These are phyloP conservation scores for Galeopsomyia nigrocyanea DNA, from an alignment of 2,888 invertebrate species.

Conservation along the genomic window DNA sequence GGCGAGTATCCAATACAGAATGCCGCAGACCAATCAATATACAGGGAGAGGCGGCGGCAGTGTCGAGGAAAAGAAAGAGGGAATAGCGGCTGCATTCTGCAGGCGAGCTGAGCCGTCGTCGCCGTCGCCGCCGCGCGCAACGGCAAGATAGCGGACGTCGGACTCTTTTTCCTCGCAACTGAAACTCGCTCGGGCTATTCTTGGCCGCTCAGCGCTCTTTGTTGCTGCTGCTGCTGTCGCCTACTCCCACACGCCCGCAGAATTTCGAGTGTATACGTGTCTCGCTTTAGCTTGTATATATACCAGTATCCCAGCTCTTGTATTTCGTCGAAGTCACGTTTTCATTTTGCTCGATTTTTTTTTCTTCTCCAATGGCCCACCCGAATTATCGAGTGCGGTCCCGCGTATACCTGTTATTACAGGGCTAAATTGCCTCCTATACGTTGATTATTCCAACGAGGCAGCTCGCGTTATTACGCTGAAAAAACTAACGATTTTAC, in stretches of 20 bases:
- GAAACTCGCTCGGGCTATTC: no score
- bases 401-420: no score
- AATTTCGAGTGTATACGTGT: neutral
- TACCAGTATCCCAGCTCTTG: neutral
- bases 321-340: no score
- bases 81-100: neutral
- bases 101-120: no score
- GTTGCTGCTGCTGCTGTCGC: neutral
- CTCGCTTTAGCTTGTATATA: neutral
- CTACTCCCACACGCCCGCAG: neutral
- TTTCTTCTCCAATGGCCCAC: neutral
- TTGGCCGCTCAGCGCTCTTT: neutral
- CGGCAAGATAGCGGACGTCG: no score
- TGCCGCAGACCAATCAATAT: conserved; percentile 67
- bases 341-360: neutral
- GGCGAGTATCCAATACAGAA: conserved; percentile 62
- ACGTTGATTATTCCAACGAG: no score
- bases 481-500: no score
- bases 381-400: neutral
- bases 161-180: no score
- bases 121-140: no score
- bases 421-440: no score
- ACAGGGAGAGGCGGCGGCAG: conserved; percentile 52
- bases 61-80: conserved; percentile 10
- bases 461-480: no score